phyloP scores from a whole-genome alignment of 2,888 invertebrate genomes.

The Poecilobothrus nobilitatus region DNA sequence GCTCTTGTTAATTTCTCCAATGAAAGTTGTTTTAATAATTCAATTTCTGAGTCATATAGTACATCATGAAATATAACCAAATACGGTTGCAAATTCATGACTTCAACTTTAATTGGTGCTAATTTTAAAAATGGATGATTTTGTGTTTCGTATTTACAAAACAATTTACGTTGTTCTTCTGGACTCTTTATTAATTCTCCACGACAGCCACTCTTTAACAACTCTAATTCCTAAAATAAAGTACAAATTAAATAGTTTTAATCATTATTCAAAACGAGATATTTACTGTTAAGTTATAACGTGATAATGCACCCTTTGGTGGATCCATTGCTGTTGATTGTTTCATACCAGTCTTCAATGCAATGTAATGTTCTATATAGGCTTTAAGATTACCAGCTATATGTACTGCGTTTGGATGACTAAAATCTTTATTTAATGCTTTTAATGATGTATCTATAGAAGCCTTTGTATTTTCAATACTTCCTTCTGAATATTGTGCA shows the following conservation, averaged over 20 bases:
- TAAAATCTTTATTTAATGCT: neutral
- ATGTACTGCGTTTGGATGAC: neutral
- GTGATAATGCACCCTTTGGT: neutral
- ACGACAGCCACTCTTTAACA: neutral
- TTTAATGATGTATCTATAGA: neutral
- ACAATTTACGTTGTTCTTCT: conserved; percentile 32
- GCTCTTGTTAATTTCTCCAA: conserved; percentile 31
- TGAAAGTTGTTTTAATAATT: conserved; percentile 28
- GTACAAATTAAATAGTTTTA: neutral
- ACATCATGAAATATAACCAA: conserved; percentile 37
- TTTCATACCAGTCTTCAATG: neutral
- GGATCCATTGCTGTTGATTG: neutral
- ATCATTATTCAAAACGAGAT: neutral
- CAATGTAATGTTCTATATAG: neutral
- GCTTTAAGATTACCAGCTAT: neutral
- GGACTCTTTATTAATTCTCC: conserved; percentile 44
- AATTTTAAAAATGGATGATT: conserved; percentile 28
- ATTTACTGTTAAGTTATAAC: neutral
- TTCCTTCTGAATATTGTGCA: neutral
- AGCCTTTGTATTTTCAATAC: neutral
- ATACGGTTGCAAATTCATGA: conserved; percentile 32
- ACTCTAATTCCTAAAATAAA: neutral
- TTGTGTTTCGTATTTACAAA: conserved; percentile 12
- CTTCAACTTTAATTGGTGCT: conserved; percentile 37
- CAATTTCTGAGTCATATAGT: conserved; percentile 32